Evolutionary conservation across 2,888 invertebrate species (phyloP), one percentile per base, ranked within the genome.

Genomic region (Acanthopleura granulata): DNA sequence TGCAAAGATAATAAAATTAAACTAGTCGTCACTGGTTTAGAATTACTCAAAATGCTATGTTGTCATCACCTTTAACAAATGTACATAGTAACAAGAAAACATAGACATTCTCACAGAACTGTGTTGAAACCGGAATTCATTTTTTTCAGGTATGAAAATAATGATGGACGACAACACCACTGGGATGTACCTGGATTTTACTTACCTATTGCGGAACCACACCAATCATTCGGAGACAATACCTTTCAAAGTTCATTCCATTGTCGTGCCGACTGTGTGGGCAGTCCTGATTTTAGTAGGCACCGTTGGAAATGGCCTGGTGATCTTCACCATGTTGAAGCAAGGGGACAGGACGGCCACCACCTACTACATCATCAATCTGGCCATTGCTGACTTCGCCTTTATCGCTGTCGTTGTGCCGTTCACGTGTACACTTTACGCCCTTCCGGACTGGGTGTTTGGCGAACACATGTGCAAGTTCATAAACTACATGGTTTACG

Each of bases 371-470:
- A 85, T 88, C 73, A 84, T 88, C 62, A 88, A 88, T 76, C 80
- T 88, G 73, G 88, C 87, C 0, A 76, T 88, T 40, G 85, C 88
- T 9, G 88, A 88, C 80, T 81, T 88, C 22, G 86, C 87, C n/a
- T 87, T 88, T 78, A 78, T 86, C 25, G 76, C 83, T 12, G 82
- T 87, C 27, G 85, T 86, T 6, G 82, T 86, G 6, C 87, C 88
- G 0, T 83, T 87, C 71, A 88, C 87, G 1, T 84, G 85, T 9
- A 80, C 84, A 16, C 77, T 83, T 49, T 87, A 83, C 76, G 85
- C 82, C 40, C 74, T 82, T 12, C 81, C 83, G 3, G 75, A 79
- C 22, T 88, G 87, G 87, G 77, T 83, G 15, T 83, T 86, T 49
- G 88, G 88, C 14, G 81, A 83, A 30, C 81, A 76, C 22, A 83